Evolutionary conservation across 2,113 vertebrate species (phyloP).

Genomic region (Epinephelus lanceolatus): DNA sequence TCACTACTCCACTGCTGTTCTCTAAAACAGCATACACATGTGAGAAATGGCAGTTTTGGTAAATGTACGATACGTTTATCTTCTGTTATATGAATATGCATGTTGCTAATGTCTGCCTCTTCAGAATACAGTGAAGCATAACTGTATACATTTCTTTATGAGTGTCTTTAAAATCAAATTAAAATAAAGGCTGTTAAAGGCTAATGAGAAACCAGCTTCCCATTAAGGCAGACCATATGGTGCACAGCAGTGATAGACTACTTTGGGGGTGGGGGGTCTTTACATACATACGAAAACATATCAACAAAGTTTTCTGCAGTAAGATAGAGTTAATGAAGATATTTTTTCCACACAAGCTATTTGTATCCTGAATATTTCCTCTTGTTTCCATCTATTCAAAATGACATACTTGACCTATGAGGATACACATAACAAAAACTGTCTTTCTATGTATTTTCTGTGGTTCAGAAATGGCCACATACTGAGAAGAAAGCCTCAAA

Average conservation of each 20-base stretch:
- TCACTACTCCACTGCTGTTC: no score
- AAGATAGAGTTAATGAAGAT: neutral
- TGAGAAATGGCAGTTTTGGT: no score
- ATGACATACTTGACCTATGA: neutral
- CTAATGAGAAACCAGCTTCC: constrained; percentile 8
- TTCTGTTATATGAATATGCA: neutral
- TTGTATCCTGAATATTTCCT: neutral
- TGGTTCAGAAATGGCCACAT: constrained; percentile 21
- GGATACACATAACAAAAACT: constrained; percentile 21
- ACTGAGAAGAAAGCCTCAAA: constrained; percentile 20
- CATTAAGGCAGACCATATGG: neutral
- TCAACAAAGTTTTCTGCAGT: neutral
- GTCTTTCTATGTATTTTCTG: neutral
- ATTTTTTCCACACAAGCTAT: neutral
- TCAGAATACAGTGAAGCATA: neutral
- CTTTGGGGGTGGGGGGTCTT: neutral
- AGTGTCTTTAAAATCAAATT: neutral
- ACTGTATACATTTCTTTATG: neutral
- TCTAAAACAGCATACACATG: no score
- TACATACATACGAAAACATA: neutral
- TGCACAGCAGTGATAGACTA: neutral
- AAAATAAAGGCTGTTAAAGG: neutral
- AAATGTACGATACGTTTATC: no score
- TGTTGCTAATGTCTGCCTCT: neutral
- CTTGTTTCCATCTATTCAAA: constrained; percentile 21